Base-by-base conservation (phyloP, 2,888 invertebrate species). In the Eupsilia transversa region DNA sequence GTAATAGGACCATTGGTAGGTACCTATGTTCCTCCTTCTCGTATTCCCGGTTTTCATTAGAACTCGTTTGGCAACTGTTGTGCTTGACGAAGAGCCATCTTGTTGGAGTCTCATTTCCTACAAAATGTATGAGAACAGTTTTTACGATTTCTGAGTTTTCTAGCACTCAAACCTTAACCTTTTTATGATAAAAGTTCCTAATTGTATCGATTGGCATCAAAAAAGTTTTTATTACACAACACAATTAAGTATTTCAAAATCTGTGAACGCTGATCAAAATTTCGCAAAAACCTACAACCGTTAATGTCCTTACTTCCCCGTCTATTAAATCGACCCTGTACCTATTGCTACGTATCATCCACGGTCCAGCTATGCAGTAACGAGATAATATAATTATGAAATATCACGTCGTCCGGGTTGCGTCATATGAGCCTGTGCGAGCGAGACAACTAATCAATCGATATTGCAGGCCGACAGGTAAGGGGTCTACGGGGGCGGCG, bases 391-490 rank as follows among this genome's bases (percentile, higher is more conserved):
- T 54, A 27, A 54, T 27, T 54, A 54, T 17, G 27, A 17, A 27
- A 54, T 54, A 54, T 27, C 2, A 52, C 17, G 3, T 17, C 6
- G 7, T 14, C 54, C 17, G 3, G 27, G 27, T 17, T 27, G 17
- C 17, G 1, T 27, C 27, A 54, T 14, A 14, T 54, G 27, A 54
- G 27, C 14, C 54, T 23, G 70, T 35, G 67, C 27, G 23, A 70
- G 27, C 6, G 70, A 49, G 49, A 66, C 38, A 49, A 23, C 9
- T 30, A 38, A 17, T 70, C 67, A 30, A 67, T 70, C 70, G 38
- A 70, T 67, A 70, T 23, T 66, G 70, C 70, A 70, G 6, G 3
- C 27, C 7, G 35, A n/a, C 43, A 61, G 20, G 33, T 5, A 41
- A 57, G 27, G 3, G 33, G 54, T 66, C 7, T 9, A 35, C 20